A percentile compares a stretch with the other conserved stretches of the same genome.
phyloP scores from a whole-genome alignment of 1,140 invertebrate species.

The Apis mellifera region DNA sequence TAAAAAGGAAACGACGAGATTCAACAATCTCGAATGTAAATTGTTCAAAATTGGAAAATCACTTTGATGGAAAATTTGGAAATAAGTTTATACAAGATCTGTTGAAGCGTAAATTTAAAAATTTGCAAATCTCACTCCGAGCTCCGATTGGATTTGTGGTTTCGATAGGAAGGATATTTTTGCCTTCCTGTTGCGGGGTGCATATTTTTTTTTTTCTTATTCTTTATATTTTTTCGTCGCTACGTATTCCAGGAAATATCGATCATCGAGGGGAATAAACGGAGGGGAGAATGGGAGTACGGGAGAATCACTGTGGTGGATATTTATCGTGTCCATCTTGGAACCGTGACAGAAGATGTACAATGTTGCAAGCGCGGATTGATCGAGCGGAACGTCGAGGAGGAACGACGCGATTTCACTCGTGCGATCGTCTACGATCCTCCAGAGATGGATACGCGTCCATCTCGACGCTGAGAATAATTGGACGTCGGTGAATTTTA shows the following conservation, averaged over 20 bases:
- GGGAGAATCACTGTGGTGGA: not conserved
- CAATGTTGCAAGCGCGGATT: conserved; percentile 33
- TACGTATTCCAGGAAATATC: not conserved
- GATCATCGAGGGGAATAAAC: not conserved
- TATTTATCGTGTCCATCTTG: conserved; percentile 27
- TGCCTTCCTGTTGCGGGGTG: not conserved
- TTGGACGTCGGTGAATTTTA: conserved; percentile 48
- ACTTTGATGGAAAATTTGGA: no score
- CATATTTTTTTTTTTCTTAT: not conserved
- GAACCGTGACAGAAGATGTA: conserved; percentile 22
- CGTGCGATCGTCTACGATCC: conserved; percentile 22
- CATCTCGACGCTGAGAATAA: conserved; percentile 36
- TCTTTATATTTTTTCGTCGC: not conserved
- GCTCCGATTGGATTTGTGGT: no score
- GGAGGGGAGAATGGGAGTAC: not conserved
- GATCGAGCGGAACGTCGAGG: conserved; percentile 25
- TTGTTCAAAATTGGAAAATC: no score
- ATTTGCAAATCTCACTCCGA: no score
- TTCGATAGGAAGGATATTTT: not conserved
- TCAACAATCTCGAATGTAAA: no score
- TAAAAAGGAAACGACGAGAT: no score
- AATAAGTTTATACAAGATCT: no score
- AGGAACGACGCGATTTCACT: conserved; percentile 30
- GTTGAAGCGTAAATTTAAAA: no score
- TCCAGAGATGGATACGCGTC: conserved; percentile 30